These are phyloP conservation scores for Copidosoma floridanum DNA, from an alignment of 1,140 invertebrate species.

Conservation along the genomic window DNA sequence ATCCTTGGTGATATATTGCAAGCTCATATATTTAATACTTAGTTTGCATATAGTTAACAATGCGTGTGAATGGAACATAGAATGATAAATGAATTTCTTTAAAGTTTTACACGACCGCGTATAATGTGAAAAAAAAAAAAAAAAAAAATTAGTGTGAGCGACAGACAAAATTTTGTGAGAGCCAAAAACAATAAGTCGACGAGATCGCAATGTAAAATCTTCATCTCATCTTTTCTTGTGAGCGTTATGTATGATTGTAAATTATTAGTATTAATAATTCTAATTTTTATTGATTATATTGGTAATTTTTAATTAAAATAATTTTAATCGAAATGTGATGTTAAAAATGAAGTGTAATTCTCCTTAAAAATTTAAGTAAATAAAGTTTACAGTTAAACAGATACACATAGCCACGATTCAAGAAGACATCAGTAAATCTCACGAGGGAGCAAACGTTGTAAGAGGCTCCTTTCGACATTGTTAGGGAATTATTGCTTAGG, in stretches of 20 bases:
- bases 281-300: slow-evolving; percentile 51
- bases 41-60: slow-evolving; percentile 36
- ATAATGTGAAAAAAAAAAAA: slow-evolving; percentile 30
- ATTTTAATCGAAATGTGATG: slow-evolving; percentile 56
- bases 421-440: slow-evolving; percentile 22
- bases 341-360: slow-evolving; percentile 52
- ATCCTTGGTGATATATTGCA: slow-evolving; percentile 44
- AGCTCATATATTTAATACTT: slow-evolving; percentile 40
- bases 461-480: slow-evolving; percentile 46
- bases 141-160: slow-evolving; percentile 10
- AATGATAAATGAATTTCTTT: slow-evolving; percentile 25
- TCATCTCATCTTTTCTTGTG: slow-evolving; percentile 31
- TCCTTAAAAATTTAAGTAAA: slow-evolving; percentile 48
- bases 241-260: slow-evolving; percentile 53
- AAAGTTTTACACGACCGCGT: slow-evolving; percentile 27
- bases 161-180: slow-evolving; percentile 1
- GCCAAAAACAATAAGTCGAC: slow-evolving; percentile 24
- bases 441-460: slow-evolving; percentile 16
- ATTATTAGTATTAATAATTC: slow-evolving; percentile 58
- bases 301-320: slow-evolving; percentile 51
- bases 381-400: slow-evolving; percentile 51
- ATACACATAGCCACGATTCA: slow-evolving; percentile 25
- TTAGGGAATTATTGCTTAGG: slow-evolving; percentile 54
- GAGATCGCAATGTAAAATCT: slow-evolving; percentile 42
- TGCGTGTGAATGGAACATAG: slow-evolving; percentile 20